phyloP scores from a whole-genome alignment of 2,113 vertebrate species.

The Romanogobio albipinnatus region DNA sequence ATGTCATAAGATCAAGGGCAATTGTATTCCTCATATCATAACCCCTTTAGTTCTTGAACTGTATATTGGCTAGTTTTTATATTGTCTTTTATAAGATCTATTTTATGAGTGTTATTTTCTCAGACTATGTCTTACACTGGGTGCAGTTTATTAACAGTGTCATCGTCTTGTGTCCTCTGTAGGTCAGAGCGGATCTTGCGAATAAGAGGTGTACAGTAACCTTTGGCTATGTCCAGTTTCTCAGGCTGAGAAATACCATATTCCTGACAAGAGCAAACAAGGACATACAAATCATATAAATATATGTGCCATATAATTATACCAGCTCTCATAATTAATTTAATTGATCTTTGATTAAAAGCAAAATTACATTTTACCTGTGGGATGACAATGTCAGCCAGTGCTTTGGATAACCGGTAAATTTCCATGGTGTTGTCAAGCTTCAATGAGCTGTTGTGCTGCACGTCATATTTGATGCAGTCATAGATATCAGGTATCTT shows the following conservation, averaged over 20 bases:
- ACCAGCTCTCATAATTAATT: background rate
- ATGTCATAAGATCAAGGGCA: background rate
- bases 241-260: conserved; percentile 89
- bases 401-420: conserved; percentile 87
- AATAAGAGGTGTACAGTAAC: conserved; percentile 87
- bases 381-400: conserved; percentile 91
- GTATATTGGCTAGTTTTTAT: background rate
- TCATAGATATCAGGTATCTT: conserved; percentile 93
- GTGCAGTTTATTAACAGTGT: conserved; percentile 91
- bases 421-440: conserved; percentile 89
- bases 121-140: conserved; percentile 79
- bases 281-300: background rate
- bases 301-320: too few species aligned
- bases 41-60: background rate
- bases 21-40: background rate
- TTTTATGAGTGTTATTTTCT: background rate
- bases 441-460: conserved; percentile 87
- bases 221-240: conserved; percentile 90
- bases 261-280: conserved; percentile 73
- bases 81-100: background rate
- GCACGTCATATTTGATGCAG: conserved; percentile 91
- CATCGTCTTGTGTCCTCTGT: conserved; percentile 91
- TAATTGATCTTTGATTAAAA: background rate
- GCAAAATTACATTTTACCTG: conserved; percentile 73
- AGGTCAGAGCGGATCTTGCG: conserved; percentile 91